phyloP scores from a whole-genome alignment of 2,797 vertebrate genomes.

The Bovichtus variegatus region DNA sequence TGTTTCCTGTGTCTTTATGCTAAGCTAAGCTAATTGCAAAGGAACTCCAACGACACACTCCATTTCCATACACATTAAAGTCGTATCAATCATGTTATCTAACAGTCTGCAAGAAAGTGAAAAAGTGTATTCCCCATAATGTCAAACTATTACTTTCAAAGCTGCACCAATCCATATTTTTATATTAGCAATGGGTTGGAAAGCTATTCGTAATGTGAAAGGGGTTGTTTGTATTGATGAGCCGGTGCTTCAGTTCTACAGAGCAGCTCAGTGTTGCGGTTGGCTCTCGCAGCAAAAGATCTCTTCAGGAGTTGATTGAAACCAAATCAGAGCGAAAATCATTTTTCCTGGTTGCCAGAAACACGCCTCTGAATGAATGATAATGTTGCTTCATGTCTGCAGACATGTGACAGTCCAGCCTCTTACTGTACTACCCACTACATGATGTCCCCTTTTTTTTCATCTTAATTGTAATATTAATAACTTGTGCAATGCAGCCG shows the following conservation, averaged over 20 bases:
- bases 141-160: background rate
- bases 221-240: background rate
- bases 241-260: background rate
- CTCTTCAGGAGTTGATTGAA: background rate
- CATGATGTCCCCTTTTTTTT: background rate
- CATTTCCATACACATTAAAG: background rate
- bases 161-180: background rate
- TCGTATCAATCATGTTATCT: background rate
- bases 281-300: background rate
- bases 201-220: background rate
- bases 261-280: background rate
- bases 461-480: background rate
- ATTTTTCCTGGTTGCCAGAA: background rate
- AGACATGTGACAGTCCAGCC: background rate
- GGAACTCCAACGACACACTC: background rate
- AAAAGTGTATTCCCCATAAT: background rate
- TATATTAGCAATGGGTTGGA: background rate
- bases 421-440: background rate
- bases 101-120: background rate
- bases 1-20: background rate
- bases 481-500: background rate
- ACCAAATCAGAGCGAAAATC: background rate
- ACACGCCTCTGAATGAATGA: background rate
- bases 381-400: background rate
- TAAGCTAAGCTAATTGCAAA: background rate